Evolutionary conservation across 2,888 invertebrate genomes (phyloP), one percentile per base, ranked within the genome.

Genomic region (Leucophenga montana): DNA sequence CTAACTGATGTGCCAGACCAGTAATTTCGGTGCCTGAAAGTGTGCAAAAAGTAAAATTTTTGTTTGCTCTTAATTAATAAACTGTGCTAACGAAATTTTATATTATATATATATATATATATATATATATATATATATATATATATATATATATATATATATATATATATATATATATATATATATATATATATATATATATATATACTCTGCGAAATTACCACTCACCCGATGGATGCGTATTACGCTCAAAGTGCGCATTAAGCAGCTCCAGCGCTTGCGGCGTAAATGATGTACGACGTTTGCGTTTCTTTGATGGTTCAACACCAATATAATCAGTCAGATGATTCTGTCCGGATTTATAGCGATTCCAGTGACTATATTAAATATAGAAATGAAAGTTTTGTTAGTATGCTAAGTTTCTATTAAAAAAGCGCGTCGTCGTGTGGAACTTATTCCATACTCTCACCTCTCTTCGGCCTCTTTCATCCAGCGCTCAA

Each of bases 401-500:
- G 69, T 68, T 73, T 77, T 70, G 56, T 48, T 16, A 31, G 66
- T 44, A 54, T 64, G 61, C 57, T 31, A 67, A 33, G 39, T 44
- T n/a, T 5, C 31, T 6, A 75, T 62, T 70, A 27, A 3, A 27
- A 3, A 20, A 3, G n/a, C 20, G 31, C 71, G 67, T 75, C 80
- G 81, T 75, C 78, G 77, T 75, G 78, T 81, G 85, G 85, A 87
- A 87, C 85, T 83, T 84, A 80, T 85, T 86, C 85, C 86, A 86
- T 86, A 86, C 86, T 86, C 86, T 86, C 86, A 97, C 94, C 97
- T 95, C 91, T 97, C 97, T 91, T 98, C 98, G 68, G 98, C 98
- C 90, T 98, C 98, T 90, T 95, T 95, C 97, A 98, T 98, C 98
- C 98, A 98, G 90, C 95, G 93, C 90, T 98, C 98, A 88, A 98